phyloP scores from a whole-genome alignment of 1,140 invertebrate genomes.

The Eriocheir sinensis region DNA sequence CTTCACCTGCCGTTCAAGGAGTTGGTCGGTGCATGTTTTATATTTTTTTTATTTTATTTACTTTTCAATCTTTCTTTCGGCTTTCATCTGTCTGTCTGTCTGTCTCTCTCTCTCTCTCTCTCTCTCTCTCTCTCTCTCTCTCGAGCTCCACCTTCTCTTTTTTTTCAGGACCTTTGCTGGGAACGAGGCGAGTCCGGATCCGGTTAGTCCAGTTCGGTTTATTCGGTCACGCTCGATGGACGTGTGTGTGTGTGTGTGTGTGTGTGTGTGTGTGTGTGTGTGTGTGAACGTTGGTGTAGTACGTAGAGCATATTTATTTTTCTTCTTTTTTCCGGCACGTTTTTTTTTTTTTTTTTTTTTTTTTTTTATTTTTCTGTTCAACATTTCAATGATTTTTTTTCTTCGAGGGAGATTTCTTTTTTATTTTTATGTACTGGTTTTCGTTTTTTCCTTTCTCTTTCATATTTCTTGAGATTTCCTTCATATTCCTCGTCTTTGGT shows the following conservation, averaged over 20 bases:
- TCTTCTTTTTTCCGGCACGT: neutral
- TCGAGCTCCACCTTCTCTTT: neutral
- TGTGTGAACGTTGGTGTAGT: neutral
- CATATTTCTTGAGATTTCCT: neutral
- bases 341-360: neutral
- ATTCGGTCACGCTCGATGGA: neutral
- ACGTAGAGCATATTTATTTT: neutral
- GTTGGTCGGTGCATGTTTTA: neutral
- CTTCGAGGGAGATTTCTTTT: neutral
- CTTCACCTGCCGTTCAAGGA: neutral
- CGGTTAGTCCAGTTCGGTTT: neutral
- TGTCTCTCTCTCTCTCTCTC: neutral
- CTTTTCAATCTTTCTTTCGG: neutral
- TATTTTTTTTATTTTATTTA: neutral
- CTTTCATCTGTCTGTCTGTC: neutral
- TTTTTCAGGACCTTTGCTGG: neutral
- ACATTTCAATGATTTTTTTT: neutral
- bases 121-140: neutral
- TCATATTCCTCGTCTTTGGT: no score
- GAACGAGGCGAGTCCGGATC: neutral
- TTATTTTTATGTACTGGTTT: neutral
- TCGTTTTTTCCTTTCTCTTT: neutral
- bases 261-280: slow-evolving; percentile 4
- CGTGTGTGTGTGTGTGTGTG: neutral
- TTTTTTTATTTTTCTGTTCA: neutral